Conservation (phyloP, 1,140 invertebrate genomes). For the Leptinotarsa undecemlineata region DNA sequence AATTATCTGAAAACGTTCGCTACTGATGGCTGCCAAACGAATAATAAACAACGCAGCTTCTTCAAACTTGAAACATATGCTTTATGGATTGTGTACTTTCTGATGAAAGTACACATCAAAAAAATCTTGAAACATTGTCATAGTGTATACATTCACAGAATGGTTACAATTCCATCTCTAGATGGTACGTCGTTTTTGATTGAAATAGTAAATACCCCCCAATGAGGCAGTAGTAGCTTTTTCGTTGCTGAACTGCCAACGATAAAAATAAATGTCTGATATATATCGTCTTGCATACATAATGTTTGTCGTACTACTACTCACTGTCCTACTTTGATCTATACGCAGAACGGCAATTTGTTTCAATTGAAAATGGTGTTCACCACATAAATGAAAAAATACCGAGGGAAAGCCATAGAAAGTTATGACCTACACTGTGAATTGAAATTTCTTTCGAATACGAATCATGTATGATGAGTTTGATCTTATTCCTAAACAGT, state of each 20-base stretch:
- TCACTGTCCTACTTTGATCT: conserved; percentile 1
- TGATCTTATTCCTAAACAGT: no score
- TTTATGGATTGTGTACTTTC: no score
- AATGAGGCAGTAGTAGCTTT: neutral
- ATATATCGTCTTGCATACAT: conserved; percentile 11
- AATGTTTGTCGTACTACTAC: conserved; percentile 8
- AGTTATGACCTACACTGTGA: conserved; percentile 16
- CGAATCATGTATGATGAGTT: neutral
- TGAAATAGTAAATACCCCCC: neutral
- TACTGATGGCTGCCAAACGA: no score
- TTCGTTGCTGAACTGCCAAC: neutral
- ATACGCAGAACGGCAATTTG: conserved; percentile 10
- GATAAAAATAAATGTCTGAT: conserved; percentile 5
- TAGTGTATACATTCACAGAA: no score
- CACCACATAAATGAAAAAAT: conserved; percentile 19
- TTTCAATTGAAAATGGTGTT: conserved; percentile 18
- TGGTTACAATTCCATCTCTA: no score
- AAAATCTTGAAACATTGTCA: no score
- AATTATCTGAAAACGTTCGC: no score
- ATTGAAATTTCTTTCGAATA: neutral
- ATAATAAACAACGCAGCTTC: no score
- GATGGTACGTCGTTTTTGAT: no score
- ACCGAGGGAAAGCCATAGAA: conserved; percentile 28
- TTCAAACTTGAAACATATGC: no score
- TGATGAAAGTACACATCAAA: no score